Conservation (phyloP, 2,113 vertebrate species). For the Eonycteris spelaea region DNA sequence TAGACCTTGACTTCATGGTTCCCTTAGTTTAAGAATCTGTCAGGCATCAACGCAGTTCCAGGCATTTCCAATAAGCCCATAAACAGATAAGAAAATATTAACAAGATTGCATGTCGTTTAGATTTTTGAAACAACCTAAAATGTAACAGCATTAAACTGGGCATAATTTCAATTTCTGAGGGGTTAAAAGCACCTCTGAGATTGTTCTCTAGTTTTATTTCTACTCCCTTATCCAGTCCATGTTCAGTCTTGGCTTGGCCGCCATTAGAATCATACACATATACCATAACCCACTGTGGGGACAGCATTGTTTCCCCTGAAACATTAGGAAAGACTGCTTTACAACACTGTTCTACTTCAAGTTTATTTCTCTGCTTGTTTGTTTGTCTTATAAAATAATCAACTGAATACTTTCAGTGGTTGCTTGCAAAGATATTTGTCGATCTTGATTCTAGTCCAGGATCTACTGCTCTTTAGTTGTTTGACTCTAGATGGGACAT, state of each 20-base stretch:
- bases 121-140: conserved; percentile 10
- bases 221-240: neutral
- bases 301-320: neutral
- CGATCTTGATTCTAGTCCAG: neutral
- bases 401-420: neutral
- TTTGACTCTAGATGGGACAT: neutral
- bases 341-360: neutral
- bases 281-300: neutral
- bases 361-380: neutral
- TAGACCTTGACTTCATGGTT: conserved; percentile 43
- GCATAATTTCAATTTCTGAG: neutral
- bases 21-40: conserved; percentile 49
- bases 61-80: conserved; percentile 43
- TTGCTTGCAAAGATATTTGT: neutral
- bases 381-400: neutral
- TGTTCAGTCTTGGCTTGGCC: neutral
- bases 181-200: neutral
- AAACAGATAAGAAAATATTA: conserved; percentile 52
- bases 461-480: neutral
- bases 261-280: neutral
- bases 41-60: conserved; percentile 27
- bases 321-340: neutral
- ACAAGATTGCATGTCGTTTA: conserved; percentile 19
- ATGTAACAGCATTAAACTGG: neutral
- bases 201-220: neutral